These are phyloP conservation scores for Albula glossodonta DNA, from an alignment of 2,113 vertebrate genomes.

Conservation along the genomic window DNA sequence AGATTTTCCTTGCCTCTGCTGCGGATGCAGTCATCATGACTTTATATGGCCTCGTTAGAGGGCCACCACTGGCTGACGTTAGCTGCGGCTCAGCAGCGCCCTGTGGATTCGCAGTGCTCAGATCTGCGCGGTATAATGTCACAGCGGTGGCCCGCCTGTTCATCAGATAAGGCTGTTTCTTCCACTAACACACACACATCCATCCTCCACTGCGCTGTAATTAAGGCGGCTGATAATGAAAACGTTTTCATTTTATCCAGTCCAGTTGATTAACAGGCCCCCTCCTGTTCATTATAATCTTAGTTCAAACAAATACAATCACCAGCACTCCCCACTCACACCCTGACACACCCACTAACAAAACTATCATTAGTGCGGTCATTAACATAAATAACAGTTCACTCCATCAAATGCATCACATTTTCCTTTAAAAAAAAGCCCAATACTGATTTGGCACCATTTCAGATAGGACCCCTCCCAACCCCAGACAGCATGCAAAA, in stretches of 20 bases:
- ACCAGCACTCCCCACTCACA: neutral
- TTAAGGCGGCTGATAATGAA: neutral
- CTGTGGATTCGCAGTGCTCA: slow-evolving; percentile 6
- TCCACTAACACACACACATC: neutral
- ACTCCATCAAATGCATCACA: neutral
- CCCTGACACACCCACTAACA: neutral
- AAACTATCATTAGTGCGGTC: slow-evolving; percentile 12
- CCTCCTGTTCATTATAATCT: slow-evolving; percentile 9
- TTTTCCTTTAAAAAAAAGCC: slow-evolving; percentile 23
- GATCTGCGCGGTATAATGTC: slow-evolving; percentile 3
- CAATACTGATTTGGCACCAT: too few species aligned
- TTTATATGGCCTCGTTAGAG: slow-evolving; percentile 26
- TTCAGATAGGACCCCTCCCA: neutral
- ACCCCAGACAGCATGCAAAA: neutral
- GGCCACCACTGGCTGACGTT: neutral
- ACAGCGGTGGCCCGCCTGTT: neutral
- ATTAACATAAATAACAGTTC: slow-evolving; percentile 23
- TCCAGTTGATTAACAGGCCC: neutral
- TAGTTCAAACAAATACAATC: slow-evolving; percentile 24
- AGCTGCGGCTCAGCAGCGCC: neutral
- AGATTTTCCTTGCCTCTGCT: slow-evolving; percentile 24
- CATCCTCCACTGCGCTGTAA: neutral
- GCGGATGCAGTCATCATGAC: slow-evolving; percentile 12
- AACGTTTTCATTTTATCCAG: neutral
- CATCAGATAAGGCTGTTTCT: neutral